phyloP scores from a whole-genome alignment of 1,140 invertebrate species.

The Maniola jurtina region DNA sequence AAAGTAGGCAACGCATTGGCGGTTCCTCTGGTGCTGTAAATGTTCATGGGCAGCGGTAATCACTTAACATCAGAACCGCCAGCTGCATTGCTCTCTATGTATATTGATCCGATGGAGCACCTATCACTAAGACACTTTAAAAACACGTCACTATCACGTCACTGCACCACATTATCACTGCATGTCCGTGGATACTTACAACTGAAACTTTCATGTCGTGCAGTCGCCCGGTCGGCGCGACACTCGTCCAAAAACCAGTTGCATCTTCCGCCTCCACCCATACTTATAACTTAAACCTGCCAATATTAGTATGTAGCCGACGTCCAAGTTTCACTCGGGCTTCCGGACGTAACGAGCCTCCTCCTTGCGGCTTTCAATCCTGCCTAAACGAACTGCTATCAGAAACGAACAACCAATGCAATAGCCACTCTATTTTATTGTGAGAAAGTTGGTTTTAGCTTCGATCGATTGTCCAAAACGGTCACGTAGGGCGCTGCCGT shows the following conservation, averaged over 20 bases:
- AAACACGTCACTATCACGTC: slow-evolving; percentile 26
- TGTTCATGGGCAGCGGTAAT: no score
- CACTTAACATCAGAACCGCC: no score
- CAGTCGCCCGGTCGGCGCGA: slow-evolving; percentile 57
- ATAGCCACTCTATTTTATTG: slow-evolving; percentile 32
- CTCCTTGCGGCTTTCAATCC: slow-evolving; percentile 55
- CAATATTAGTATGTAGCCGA: slow-evolving; percentile 63
- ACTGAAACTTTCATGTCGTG: slow-evolving; percentile 49
- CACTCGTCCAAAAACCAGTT: slow-evolving; percentile 47
- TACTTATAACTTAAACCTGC: slow-evolving; percentile 71
- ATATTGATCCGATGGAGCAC: no score
- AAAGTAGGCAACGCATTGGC: no score
- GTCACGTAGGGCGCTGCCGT: slow-evolving; percentile 59
- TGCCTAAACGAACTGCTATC: slow-evolving; percentile 49
- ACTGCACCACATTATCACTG: slow-evolving; percentile 33
- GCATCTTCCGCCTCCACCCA: slow-evolving; percentile 43
- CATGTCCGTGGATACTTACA: slow-evolving; percentile 56
- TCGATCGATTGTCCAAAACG: slow-evolving; percentile 16
- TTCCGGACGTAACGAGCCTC: slow-evolving; percentile 49
- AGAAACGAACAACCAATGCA: slow-evolving; percentile 20
- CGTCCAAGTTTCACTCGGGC: slow-evolving; percentile 64
- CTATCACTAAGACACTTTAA: neutral
- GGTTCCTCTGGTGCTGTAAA: no score
- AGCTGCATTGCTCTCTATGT: no score
- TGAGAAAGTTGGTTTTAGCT: slow-evolving; percentile 33